A percentile compares a stretch with the other conserved stretches of the same genome.
These are phyloP conservation scores for Cynodonichthys magdalenae DNA, from an alignment of 2,797 vertebrate species.

Conservation along the genomic window DNA sequence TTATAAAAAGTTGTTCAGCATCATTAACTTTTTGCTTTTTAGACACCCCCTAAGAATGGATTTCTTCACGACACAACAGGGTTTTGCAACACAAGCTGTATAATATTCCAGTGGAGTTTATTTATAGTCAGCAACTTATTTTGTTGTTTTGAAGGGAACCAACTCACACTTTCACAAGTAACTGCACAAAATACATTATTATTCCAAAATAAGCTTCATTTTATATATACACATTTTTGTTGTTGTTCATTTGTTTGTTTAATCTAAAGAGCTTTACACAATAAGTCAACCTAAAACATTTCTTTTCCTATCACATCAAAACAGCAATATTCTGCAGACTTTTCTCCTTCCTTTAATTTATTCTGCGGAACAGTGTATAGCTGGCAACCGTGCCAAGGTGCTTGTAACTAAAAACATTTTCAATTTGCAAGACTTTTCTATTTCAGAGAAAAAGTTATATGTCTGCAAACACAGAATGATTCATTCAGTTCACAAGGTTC, in stretches of 20 bases:
- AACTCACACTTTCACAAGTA: neutral
- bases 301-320: slow-evolving; percentile 8
- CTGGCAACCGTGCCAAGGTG: slow-evolving; percentile 30
- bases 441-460: slow-evolving; percentile 56
- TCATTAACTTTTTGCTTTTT: slow-evolving; percentile 46
- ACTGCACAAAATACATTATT: neutral
- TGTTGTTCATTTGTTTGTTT: no score
- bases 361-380: neutral
- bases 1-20: slow-evolving; percentile 35
- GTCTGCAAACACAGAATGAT: slow-evolving; percentile 58
- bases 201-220: neutral
- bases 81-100: slow-evolving; percentile 28
- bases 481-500: slow-evolving; percentile 73
- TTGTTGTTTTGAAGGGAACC: slow-evolving; percentile 1
- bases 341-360: slow-evolving; percentile 24
- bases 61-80: slow-evolving; percentile 36
- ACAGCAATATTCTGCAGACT: neutral
- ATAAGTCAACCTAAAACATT: neutral
- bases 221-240: no score
- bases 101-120: slow-evolving; percentile 11
- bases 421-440: slow-evolving; percentile 50
- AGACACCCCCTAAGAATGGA: slow-evolving; percentile 23
- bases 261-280: no score
- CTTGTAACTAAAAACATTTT: slow-evolving; percentile 48
- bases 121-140: slow-evolving; percentile 22